Percentiles rank a stretch among this genome's conserved stretches.
Conservation (phyloP, 2,888 invertebrate genomes). For the Siphonodentalium dalli region DNA sequence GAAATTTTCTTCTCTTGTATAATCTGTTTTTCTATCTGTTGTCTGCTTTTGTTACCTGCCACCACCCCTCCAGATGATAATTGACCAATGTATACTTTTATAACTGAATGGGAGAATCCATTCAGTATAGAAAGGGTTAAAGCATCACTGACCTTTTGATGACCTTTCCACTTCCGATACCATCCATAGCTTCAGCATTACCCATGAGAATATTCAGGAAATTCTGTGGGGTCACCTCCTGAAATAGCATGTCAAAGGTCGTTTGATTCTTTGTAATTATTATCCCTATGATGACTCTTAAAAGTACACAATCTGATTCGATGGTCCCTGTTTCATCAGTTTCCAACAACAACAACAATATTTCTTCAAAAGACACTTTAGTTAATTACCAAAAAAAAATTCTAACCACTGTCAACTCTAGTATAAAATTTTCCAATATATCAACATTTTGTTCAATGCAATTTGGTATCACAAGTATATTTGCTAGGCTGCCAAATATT, state of each 20-base stretch:
- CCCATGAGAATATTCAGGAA: constrained; percentile 71
- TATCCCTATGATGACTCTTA: too few species aligned
- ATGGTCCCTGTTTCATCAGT: neutral
- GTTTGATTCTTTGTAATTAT: too few species aligned
- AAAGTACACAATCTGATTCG: too few species aligned
- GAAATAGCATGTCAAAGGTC: constrained; percentile 31
- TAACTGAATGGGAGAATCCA: neutral
- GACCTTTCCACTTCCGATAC: constrained; percentile 68
- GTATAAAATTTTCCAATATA: too few species aligned
- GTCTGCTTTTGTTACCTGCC: neutral
- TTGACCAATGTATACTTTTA: neutral
- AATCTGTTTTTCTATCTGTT: too few species aligned
- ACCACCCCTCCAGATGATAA: neutral
- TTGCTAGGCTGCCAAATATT: too few species aligned
- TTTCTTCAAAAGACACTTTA: neutral
- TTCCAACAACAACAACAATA: too few species aligned
- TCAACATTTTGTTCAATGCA: too few species aligned
- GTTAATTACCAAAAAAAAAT: too few species aligned
- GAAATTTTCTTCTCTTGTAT: too few species aligned
- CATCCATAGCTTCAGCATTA: constrained; percentile 65
- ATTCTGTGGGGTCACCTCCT: constrained; percentile 69
- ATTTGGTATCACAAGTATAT: too few species aligned
- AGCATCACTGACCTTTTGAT: constrained; percentile 52
- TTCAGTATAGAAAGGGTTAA: neutral
- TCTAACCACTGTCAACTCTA: too few species aligned